Evolutionary conservation across 2,113 vertebrate genomes (phyloP).

Genomic region (Himantopus leucocephalus): DNA sequence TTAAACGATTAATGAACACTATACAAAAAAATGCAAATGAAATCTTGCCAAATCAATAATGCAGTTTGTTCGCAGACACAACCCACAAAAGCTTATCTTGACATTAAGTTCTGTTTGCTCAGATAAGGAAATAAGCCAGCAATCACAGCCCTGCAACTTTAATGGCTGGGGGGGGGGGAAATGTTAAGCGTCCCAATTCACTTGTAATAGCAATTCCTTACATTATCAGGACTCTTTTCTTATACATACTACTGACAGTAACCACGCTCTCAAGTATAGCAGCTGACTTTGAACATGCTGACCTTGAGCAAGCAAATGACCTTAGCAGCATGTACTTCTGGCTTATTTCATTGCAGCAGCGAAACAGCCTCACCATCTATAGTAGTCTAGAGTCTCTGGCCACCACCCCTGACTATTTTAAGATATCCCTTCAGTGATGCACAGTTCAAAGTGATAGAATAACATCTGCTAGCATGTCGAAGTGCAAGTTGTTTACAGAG

Average conservation of each 20-base stretch:
- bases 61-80: not conserved
- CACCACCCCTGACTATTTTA: slow-evolving; percentile 88
- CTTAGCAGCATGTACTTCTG: slow-evolving; percentile 86
- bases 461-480: slow-evolving; percentile 72
- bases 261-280: slow-evolving; percentile 64
- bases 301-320: slow-evolving; percentile 88
- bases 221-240: slow-evolving; percentile 34
- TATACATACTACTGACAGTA: slow-evolving; percentile 55
- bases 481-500: slow-evolving; percentile 67
- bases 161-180: not conserved
- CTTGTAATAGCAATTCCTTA: slow-evolving; percentile 60
- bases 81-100: slow-evolving; percentile 21
- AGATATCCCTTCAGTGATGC: slow-evolving; percentile 79
- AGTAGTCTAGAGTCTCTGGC: slow-evolving; percentile 89
- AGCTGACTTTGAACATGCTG: slow-evolving; percentile 87
- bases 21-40: not conserved
- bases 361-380: slow-evolving; percentile 95
- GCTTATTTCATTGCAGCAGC: slow-evolving; percentile 85
- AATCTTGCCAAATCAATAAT: not conserved
- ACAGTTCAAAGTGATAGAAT: slow-evolving; percentile 74
- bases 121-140: not conserved
- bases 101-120: not conserved
- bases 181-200: not conserved
- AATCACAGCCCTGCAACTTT: not conserved
- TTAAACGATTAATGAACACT: not conserved